Percentiles rank a stretch among this genome's conserved stretches.
Conservation (phyloP, 2,888 invertebrate genomes). For the Pachydiplax longipennis region DNA sequence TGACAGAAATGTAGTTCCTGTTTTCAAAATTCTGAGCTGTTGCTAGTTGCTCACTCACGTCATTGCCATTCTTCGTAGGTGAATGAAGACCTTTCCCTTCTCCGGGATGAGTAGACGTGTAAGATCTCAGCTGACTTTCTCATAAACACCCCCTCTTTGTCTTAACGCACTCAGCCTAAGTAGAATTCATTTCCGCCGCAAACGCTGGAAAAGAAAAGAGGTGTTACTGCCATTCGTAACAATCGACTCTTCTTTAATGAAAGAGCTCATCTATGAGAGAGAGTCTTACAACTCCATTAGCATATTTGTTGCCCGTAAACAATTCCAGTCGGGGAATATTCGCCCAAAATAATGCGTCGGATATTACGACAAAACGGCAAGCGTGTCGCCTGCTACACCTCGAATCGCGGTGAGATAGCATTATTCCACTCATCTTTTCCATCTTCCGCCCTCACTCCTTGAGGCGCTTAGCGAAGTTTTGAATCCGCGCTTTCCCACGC, state of each 20-base stretch:
- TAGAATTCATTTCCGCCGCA: too few relatives aligned
- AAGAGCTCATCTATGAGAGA: background rate
- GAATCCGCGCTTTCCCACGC: background rate
- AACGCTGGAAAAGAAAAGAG: background rate
- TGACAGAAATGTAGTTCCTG: too few relatives aligned
- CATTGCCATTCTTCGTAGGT: background rate
- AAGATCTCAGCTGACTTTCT: too few relatives aligned
- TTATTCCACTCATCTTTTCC: background rate
- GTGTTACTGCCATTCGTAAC: background rate
- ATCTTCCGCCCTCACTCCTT: background rate
- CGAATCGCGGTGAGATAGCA: background rate
- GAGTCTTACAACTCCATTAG: background rate
- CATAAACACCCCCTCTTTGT: too few relatives aligned
- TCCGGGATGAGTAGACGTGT: background rate
- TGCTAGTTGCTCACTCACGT: background rate
- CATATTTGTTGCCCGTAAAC: background rate
- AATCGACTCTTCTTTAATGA: background rate
- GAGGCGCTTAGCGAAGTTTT: constrained; percentile 24
- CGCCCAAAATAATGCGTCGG: background rate
- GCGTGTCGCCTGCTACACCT: background rate
- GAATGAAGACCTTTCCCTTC: background rate
- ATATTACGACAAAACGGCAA: background rate
- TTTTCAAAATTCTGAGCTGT: background rate
- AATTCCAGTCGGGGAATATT: background rate
- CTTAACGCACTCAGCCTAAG: too few relatives aligned